A percentile compares a stretch with the other conserved stretches of the same genome.
Evolutionary conservation across 2,113 vertebrate species (phyloP).

Genomic region (Misgurnus mizolepis): DNA sequence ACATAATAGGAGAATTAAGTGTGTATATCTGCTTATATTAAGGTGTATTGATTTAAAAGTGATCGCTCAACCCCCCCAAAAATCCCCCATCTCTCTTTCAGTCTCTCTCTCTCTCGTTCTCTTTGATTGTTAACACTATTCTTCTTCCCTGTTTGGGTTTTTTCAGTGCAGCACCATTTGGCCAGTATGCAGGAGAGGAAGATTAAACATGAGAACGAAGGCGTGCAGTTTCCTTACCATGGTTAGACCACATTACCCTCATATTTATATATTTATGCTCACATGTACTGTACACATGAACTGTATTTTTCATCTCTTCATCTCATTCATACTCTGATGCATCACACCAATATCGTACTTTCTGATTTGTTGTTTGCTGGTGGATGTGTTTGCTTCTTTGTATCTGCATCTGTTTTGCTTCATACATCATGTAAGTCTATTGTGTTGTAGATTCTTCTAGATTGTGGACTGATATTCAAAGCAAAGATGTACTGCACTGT

Average conservation of each 20-base stretch:
- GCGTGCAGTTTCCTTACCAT: conserved; percentile 82
- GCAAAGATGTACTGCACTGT: neutral
- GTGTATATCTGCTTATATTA: neutral
- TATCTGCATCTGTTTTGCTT: conserved; percentile 8
- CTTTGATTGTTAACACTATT: conserved; percentile 73
- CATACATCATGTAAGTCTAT: neutral
- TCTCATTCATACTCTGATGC: conserved; percentile 7
- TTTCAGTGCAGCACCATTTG: conserved; percentile 80
- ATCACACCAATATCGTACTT: neutral
- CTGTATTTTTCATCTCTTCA: conserved; percentile 28
- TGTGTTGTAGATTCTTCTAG: neutral
- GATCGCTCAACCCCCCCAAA: conserved; percentile 51
- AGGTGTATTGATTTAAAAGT: conserved; percentile 22
- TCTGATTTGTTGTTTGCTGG: conserved; percentile 21
- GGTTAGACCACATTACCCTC: conserved; percentile 72
- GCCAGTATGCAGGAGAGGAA: conserved; percentile 81
- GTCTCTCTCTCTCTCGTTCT: conserved; percentile 40
- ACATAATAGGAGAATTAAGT: no score
- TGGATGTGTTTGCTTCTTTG: neutral
- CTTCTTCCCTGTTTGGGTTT: conserved; percentile 79
- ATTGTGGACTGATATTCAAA: neutral
- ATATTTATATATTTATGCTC: conserved; percentile 54
- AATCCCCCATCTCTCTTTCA: conserved; percentile 45
- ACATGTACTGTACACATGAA: conserved; percentile 24
- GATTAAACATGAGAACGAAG: conserved; percentile 80